These are phyloP conservation scores for Poecilus cupreus DNA, from an alignment of 2,888 invertebrate genomes.

Conservation along the genomic window DNA sequence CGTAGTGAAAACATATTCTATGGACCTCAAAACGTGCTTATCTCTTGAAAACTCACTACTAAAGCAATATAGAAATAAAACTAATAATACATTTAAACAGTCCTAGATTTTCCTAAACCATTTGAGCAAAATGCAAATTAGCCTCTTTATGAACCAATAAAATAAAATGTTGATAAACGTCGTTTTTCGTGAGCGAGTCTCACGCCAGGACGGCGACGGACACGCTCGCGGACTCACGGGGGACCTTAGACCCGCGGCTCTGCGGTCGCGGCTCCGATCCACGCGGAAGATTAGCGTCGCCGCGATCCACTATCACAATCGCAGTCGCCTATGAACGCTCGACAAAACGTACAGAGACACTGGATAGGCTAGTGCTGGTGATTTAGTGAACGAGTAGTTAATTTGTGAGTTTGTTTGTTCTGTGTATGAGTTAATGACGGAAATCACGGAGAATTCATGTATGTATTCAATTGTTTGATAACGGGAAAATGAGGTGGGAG, in stretches of 20 bases:
- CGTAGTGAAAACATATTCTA: too few species aligned
- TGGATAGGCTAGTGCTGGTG: background rate
- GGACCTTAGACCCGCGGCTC: background rate
- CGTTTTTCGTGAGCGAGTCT: background rate
- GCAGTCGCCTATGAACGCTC: slow-evolving; percentile 12
- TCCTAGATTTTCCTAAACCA: too few species aligned
- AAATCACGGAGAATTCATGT: background rate
- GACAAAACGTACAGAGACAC: background rate
- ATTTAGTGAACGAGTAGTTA: background rate
- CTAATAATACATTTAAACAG: too few species aligned
- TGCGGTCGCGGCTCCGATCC: background rate
- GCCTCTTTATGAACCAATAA: background rate
- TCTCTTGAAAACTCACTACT: too few species aligned
- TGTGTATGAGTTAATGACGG: background rate
- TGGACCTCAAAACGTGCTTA: too few species aligned
- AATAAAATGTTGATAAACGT: background rate
- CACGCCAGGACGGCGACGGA: too few species aligned
- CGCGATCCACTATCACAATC: background rate
- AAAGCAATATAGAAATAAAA: too few species aligned
- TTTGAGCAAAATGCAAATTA: background rate
- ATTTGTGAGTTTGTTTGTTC: background rate
- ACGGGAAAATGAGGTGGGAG: too few species aligned
- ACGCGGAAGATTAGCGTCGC: background rate
- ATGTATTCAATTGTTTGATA: too few species aligned
- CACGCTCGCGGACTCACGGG: background rate